Base-by-base conservation (phyloP, 2,797 vertebrate genomes). In the Chromis chromis region DNA sequence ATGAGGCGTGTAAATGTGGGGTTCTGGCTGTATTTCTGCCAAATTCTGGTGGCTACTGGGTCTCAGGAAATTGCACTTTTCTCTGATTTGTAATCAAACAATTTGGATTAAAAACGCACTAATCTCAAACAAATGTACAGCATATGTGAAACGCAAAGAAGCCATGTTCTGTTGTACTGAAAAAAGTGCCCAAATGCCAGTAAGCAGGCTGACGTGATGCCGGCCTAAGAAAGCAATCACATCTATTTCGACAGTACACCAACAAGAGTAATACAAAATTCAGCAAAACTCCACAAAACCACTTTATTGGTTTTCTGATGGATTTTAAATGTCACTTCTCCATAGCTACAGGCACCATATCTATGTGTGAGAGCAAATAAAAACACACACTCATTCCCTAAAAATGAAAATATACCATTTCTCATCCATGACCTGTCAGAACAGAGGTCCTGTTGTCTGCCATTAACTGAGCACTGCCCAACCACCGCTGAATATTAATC, bases 401-500 rank as follows among this genome's bases (percentile, higher is more conserved):
- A 75, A 88, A 88, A 84, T 81, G 13, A 79, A 88, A 83, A 86
- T 40, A 91, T 66, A 88, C 87, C 88, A 90, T 90, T 88, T 86
- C 89, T 93, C 87, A 93, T 91, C 84, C 70, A 73, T 85, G 89
- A 94, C 89, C 91, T 90, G 88, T 92, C 86, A 86, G 93, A 95
- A 95, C 95, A 95, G 93, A 95, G 94, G 91, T 93, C 89, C 91
- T 94, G 93, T 95, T 95, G 95, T 95, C 88, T 92, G 89, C 91
- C 93, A 92, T 95, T 93, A 91, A 94, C 91, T 59, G 88, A 93
- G 91, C 88, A 65, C 90, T 86, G 87, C 80, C 82, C 88, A 93
- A 94, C 94, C 88, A 90, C 86, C 83, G 31, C 91, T 88, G 94
- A 93, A 94, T 95, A 94, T 95, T 94, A 95, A 95, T 95, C 92